Evolutionary conservation across 2,113 vertebrate species (phyloP), one percentile per base, ranked within the genome.

Genomic region (Gobiocypris rarus): DNA sequence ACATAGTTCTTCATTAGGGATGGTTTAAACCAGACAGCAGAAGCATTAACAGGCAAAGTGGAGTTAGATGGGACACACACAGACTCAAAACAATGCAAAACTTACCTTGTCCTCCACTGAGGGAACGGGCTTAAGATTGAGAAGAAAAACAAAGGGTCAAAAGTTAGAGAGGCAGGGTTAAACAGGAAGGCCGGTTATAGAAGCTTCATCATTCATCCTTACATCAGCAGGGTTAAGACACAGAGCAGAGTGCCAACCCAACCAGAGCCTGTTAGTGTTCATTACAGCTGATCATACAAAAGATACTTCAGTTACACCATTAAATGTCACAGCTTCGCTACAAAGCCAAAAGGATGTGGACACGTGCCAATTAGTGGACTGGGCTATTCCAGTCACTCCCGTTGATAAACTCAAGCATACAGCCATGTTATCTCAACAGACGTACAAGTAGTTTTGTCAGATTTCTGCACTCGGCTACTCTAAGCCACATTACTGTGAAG

Each of bases 61-160:
- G 59, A 22, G 17, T 77, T 38, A 41, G 80, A 69, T 22, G 48
- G 15, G 61, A 81, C 67, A 28, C 84, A 61, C 4, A 88, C 82
- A 85, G 75, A 88, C 52, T 85, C 86, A 89, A 81, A 87, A 48
- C 83, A 78, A 91, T 26, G 90, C 54, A 22, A 74, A 76, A 98
- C 98, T 98, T 96, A 99, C 98, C 97, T 97, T 94, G 41, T 96
- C 94, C 70, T 97, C 96, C 95, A 97, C 86, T 92, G 96, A 94
- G 89, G 94, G 92, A 91, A 95, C 93, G 94, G 96, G 97, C 98
- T 99, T 99, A 93, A 94, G 92, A 91, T 89, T 67, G 87, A 82
- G 95, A 95, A 95, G 95, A 94, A 87, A 94, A 89, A 92, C 84
- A 92, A 17, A 92, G 83, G 81, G 86, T 86, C 56, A 83, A 22